phyloP scores from a whole-genome alignment of 2,113 vertebrate species.

The Coturnix japonica region DNA sequence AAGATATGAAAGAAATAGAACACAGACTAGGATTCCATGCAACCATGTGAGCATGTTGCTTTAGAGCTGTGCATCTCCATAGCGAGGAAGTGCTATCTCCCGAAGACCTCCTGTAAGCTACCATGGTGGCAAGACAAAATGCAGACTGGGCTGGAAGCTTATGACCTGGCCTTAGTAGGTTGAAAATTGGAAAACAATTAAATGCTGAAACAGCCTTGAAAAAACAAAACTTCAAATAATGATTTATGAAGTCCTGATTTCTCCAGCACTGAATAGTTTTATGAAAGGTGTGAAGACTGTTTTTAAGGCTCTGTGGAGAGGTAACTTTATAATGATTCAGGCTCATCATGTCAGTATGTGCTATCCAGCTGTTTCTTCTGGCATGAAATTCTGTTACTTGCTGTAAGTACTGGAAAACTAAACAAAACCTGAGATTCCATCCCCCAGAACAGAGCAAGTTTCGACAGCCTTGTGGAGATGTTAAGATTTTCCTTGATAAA shows the following conservation, averaged over 20 bases:
- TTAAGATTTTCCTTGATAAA: not conserved
- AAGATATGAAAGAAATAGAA: not conserved
- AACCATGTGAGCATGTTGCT: not conserved
- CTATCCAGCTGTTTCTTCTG: constrained; percentile 41
- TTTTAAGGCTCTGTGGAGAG: not conserved
- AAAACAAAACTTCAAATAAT: not conserved
- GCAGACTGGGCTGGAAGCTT: not conserved
- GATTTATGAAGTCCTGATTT: not conserved
- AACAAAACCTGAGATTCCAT: constrained; percentile 3
- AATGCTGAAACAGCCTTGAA: not conserved
- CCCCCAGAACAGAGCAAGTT: not conserved
- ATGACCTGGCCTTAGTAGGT: not conserved
- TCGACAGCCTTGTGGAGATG: not conserved
- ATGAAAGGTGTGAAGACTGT: not conserved
- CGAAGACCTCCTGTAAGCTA: not conserved
- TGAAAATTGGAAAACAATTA: not conserved
- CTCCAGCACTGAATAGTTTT: not conserved
- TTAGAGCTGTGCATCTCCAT: not conserved
- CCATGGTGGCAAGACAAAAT: not conserved
- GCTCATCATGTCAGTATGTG: not conserved
- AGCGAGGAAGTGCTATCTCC: not conserved
- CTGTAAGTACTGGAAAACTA: not conserved
- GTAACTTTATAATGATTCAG: not conserved
- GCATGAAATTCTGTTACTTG: constrained; percentile 23
- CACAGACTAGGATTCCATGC: not conserved